These are phyloP conservation scores for Antennarius maculatus DNA, from an alignment of 2,797 vertebrate species.

Conservation along the genomic window DNA sequence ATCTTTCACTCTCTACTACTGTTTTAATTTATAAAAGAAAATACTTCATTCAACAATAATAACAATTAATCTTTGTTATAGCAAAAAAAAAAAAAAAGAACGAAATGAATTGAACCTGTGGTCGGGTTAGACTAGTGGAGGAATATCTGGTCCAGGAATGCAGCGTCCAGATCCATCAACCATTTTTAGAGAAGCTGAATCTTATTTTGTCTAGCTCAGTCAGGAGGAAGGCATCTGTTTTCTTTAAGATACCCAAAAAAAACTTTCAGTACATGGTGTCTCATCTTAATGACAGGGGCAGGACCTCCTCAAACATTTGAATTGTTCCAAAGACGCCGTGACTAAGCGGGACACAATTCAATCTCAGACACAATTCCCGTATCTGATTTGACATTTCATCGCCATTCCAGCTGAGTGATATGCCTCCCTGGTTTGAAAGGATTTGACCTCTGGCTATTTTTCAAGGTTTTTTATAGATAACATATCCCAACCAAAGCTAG, in stretches of 20 bases:
- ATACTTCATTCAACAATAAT: no score
- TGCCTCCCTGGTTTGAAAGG: slow-evolving; percentile 31
- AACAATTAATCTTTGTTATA: no score
- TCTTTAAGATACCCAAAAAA: slow-evolving; percentile 40
- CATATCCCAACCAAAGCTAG: neutral
- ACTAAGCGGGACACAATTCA: slow-evolving; percentile 37
- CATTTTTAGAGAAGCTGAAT: slow-evolving; percentile 16
- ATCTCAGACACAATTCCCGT: slow-evolving; percentile 28
- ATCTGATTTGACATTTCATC: slow-evolving; percentile 66
- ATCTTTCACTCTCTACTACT: no score
- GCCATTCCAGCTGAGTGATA: slow-evolving; percentile 33
- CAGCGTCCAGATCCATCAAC: neutral
- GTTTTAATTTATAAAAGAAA: no score
- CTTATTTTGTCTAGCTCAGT: slow-evolving; percentile 23
- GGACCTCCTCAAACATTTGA: slow-evolving; percentile 22
- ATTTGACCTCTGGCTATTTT: neutral
- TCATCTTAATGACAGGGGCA: slow-evolving; percentile 23
- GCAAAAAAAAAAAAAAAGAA: no score
- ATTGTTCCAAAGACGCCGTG: slow-evolving; percentile 28
- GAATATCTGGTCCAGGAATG: no score
- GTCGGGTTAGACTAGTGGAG: no score
- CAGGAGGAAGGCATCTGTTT: slow-evolving; percentile 50
- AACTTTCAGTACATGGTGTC: slow-evolving; percentile 33
- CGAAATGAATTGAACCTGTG: no score
- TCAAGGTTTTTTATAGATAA: slow-evolving; percentile 7